These are phyloP conservation scores for Protodeltote pygarga DNA, from an alignment of 2,888 invertebrate species.

Conservation along the genomic window DNA sequence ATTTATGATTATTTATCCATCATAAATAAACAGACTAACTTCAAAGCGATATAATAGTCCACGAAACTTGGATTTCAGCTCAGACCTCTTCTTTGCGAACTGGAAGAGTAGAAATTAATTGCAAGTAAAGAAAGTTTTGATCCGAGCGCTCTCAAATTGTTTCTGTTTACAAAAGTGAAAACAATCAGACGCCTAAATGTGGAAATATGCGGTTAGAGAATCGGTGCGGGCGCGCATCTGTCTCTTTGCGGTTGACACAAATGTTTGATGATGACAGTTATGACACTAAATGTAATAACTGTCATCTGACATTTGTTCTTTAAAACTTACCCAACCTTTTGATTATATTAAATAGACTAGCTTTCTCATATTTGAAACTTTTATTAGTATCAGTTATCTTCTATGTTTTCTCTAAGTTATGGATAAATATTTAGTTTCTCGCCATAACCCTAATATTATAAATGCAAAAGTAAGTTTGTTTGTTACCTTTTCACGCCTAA, in stretches of 20 bases:
- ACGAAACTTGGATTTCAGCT: slow-evolving; percentile 41
- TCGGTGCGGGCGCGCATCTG: slow-evolving; percentile 1
- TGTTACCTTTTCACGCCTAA: no score
- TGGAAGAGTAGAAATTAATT: slow-evolving; percentile 56
- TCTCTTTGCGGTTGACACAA: not conserved
- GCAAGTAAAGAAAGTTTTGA: slow-evolving; percentile 56
- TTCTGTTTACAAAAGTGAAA: slow-evolving; percentile 51
- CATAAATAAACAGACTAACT: slow-evolving; percentile 35
- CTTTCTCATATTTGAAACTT: no score
- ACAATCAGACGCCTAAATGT: slow-evolving; percentile 46
- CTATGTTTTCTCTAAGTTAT: not conserved
- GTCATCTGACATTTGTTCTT: not conserved
- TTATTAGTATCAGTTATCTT: no score
- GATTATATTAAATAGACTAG: no score
- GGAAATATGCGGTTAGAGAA: slow-evolving; percentile 17
- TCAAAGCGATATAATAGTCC: slow-evolving; percentile 19
- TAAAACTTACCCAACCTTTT: no score
- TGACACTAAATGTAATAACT: no score
- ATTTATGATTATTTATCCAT: slow-evolving; percentile 22
- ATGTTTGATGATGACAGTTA: not conserved
- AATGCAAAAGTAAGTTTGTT: no score
- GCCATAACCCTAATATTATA: no score
- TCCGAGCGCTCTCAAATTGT: slow-evolving; percentile 45
- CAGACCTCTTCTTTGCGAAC: slow-evolving; percentile 30
- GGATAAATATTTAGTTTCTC: no score